Evolutionary conservation across 2,797 vertebrate species (phyloP), one percentile per base, ranked within the genome.

Genomic region (Bradypus variegatus): DNA sequence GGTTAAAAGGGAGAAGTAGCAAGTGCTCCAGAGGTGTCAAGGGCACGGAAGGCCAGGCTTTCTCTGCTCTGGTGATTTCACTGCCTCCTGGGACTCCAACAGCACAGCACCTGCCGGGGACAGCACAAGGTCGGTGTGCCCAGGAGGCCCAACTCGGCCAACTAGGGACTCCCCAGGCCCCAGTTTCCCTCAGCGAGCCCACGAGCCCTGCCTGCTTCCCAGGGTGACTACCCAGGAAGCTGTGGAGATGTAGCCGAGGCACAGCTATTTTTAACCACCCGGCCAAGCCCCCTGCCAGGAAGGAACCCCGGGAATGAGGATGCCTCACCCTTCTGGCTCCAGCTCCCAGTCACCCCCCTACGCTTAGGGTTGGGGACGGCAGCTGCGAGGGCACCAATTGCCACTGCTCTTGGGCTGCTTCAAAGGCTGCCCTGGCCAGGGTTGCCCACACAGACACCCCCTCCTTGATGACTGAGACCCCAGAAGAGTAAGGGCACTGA

Each of bases 251-350:
- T 45, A 86, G 58, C 62, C 69, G 48, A 55, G 79, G 86, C 2
- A 19, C 60, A 29, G 53, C 55, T 86, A 89, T 93, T 93, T 95
- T 91, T 90, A 93, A 81, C 73, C 55, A 77, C 36, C 36, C 14
- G 55, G 84, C 70, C 33, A 27, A 81, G 67, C n/a, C 36, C 12
- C 38, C 33, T n/a, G 23, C 41, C 60, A 64, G 79, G 41, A 91
- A 94, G 82, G 89, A 93, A 86, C 82, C 70, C 48, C 38, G 31
- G 80, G 77, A 87, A 88, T 58, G 86, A 45, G 41, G 41, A 77
- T 36, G 79, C 29, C 62, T 50, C 33, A 25, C 76, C 38, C 7
- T 31, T 16, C 15, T 2, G 12, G 84, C 38, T 45, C 38, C 38
- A 21, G 33, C 36, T 73, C 73, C 90, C 36, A 33, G 81, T 10